phyloP scores from a whole-genome alignment of 1,140 invertebrate genomes.

The Temnothorax nylanderi region DNA sequence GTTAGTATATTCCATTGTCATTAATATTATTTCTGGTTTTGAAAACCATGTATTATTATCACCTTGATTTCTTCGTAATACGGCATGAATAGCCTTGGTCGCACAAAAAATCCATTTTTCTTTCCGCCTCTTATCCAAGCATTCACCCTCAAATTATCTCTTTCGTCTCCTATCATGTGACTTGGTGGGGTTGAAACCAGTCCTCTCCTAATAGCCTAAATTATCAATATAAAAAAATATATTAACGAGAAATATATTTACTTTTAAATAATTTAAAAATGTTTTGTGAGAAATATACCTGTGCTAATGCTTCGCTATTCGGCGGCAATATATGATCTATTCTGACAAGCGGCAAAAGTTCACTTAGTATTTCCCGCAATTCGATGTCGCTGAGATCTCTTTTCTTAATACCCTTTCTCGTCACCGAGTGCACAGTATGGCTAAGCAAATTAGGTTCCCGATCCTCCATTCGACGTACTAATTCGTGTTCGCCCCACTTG shows the following conservation, averaged over 20 bases:
- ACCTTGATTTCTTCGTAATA: slow-evolving; percentile 98
- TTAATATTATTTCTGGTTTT: slow-evolving; percentile 21
- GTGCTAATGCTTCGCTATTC: slow-evolving; percentile 92
- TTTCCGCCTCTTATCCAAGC: slow-evolving; percentile 94
- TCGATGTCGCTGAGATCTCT: slow-evolving; percentile 95
- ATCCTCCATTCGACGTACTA: slow-evolving; percentile 94
- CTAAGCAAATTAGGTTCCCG: slow-evolving; percentile 96
- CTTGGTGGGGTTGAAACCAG: slow-evolving; percentile 94
- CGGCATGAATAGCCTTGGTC: slow-evolving; percentile 96
- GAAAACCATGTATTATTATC: slow-evolving; percentile 23
- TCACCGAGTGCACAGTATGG: slow-evolving; percentile 96
- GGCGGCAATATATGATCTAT: slow-evolving; percentile 96
- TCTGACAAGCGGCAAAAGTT: slow-evolving; percentile 93
- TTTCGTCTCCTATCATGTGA: slow-evolving; percentile 93
- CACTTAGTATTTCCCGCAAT: slow-evolving; percentile 93
- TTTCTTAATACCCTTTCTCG: slow-evolving; percentile 94
- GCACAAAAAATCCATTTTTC: slow-evolving; percentile 93
- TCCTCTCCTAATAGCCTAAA: slow-evolving; percentile 92
- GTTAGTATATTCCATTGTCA: neutral
- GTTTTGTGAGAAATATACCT: slow-evolving; percentile 78
- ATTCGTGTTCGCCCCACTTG: slow-evolving; percentile 96
- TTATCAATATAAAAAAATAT: neutral
- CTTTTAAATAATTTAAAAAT: neutral
- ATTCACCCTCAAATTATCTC: slow-evolving; percentile 90
- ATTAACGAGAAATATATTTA: neutral